Evolutionary conservation across 2,797 vertebrate genomes (phyloP).

Genomic region (Miichthys miiuy): DNA sequence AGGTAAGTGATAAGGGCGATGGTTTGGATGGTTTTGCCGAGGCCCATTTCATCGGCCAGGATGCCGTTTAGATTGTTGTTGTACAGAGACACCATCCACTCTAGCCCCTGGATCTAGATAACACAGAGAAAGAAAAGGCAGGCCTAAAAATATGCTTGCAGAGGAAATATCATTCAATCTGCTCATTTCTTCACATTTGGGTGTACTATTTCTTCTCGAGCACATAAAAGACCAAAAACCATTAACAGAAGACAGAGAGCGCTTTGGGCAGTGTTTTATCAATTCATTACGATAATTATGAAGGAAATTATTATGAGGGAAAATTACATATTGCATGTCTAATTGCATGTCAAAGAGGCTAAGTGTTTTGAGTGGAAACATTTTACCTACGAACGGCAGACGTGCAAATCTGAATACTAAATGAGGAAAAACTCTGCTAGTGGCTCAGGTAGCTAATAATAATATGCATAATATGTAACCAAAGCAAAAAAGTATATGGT

Average conservation of each 20-base stretch:
- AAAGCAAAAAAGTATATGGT: neutral
- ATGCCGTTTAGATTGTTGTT: conserved; percentile 99
- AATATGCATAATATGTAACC: neutral
- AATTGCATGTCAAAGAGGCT: neutral
- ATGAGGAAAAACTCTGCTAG: neutral
- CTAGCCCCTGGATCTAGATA: conserved; percentile 93
- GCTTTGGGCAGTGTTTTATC: neutral
- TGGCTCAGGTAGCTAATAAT: neutral
- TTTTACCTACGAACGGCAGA: neutral
- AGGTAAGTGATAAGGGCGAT: conserved; percentile 98
- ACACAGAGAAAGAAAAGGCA: conserved; percentile 34
- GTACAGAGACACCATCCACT: conserved; percentile 99
- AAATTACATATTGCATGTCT: neutral
- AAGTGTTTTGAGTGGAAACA: neutral
- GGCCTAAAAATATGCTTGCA: neutral
- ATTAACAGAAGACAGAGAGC: neutral
- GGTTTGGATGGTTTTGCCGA: conserved; percentile 98
- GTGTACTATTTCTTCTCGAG: neutral
- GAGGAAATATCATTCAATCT: neutral
- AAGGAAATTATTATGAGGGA: neutral
- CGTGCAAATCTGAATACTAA: neutral
- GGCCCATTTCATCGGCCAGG: conserved; percentile 98
- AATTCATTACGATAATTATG: too few relatives aligned
- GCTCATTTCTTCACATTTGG: neutral
- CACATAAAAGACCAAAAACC: neutral